These are phyloP conservation scores for Xerus rutilus DNA, from an alignment of 2,797 vertebrate species.

Conservation along the genomic window DNA sequence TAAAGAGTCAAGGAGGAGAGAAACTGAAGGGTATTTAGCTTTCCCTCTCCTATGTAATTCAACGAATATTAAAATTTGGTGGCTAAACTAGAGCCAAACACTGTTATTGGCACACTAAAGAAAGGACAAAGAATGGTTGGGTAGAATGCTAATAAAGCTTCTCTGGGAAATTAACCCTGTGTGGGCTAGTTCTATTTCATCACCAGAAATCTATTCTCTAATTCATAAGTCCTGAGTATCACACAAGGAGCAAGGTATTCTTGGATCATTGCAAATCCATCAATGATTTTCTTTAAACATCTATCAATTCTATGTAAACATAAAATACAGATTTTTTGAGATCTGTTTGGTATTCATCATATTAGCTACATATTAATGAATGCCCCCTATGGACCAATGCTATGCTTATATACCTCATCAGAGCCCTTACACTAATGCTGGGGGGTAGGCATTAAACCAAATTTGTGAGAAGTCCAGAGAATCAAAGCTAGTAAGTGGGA, in stretches of 20 bases:
- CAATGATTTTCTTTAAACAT: slow-evolving; percentile 57
- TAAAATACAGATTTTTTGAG: slow-evolving; percentile 35
- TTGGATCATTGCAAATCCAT: slow-evolving; percentile 36
- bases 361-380: slow-evolving; percentile 6
- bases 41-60: background rate
- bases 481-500: background rate
- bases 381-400: background rate
- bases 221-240: background rate
- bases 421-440: background rate
- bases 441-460: background rate
- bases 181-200: background rate
- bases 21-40: background rate
- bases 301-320: slow-evolving; percentile 34
- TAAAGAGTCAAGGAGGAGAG: background rate
- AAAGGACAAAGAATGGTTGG: background rate
- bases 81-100: background rate
- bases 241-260: background rate
- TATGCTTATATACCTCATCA: background rate
- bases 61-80: background rate
- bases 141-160: background rate
- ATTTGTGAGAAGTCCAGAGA: background rate
- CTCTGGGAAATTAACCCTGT: background rate
- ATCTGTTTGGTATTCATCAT: slow-evolving; percentile 61
- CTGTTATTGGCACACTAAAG: background rate
- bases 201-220: background rate